phyloP scores from a whole-genome alignment of 2,113 vertebrate species.

The Cololabis saira region DNA sequence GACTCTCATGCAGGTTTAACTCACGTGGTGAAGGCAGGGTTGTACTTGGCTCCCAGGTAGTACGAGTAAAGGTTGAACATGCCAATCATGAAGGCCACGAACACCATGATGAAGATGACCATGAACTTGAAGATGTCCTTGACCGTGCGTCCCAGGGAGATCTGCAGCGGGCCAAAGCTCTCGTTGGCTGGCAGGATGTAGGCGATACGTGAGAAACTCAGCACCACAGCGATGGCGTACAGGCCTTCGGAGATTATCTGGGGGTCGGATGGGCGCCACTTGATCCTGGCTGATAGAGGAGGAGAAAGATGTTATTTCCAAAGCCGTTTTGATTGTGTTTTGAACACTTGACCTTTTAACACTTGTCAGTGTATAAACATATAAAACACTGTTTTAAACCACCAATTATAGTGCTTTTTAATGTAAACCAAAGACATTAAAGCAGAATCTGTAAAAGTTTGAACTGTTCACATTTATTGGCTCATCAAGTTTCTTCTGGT shows the following conservation, averaged over 20 bases:
- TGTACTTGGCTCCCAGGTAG: constrained; percentile 98
- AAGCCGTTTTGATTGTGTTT: neutral
- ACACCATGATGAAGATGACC: constrained; percentile 99
- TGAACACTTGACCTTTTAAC: neutral
- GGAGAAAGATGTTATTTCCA: neutral
- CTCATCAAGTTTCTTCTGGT: neutral
- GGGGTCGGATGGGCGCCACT: constrained; percentile 96
- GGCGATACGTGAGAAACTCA: constrained; percentile 97
- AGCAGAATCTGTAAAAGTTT: neutral
- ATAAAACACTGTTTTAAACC: neutral
- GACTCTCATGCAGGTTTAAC: constrained; percentile 60
- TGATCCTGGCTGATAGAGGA: constrained; percentile 91
- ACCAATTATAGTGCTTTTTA: neutral
- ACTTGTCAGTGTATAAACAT: neutral
- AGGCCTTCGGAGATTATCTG: constrained; percentile 99
- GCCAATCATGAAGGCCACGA: constrained; percentile 98
- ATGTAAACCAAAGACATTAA: neutral
- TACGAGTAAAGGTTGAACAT: constrained; percentile 99
- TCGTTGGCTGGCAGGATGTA: constrained; percentile 99
- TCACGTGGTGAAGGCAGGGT: constrained; percentile 98
- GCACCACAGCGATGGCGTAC: constrained; percentile 95
- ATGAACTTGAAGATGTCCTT: constrained; percentile 99
- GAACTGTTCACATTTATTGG: neutral
- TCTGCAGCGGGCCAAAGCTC: constrained; percentile 97
- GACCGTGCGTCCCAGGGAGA: constrained; percentile 95